Base-by-base conservation (phyloP, 2,888 invertebrate species). In the Tromatobia lineatoria region DNA sequence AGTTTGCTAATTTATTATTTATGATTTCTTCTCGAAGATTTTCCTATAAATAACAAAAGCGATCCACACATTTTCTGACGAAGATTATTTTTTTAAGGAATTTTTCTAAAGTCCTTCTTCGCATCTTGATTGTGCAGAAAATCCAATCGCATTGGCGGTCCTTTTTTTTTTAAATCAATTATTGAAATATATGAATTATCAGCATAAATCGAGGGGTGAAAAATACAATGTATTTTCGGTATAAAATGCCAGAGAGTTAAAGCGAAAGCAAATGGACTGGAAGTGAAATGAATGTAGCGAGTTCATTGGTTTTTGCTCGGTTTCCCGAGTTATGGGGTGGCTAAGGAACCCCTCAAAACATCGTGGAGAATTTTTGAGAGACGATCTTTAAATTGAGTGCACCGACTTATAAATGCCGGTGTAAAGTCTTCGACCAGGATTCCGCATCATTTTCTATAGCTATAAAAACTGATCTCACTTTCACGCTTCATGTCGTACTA, bases 301-400 rank as follows among this genome's bases (percentile, higher is more conserved):
- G 67, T 77, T 81, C 87, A 83, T 73, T 74, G 71, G 71, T 61
- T 54, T 75, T 47, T 42, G 45, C 42, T 67, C 67, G 18, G 29
- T 13, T 18, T 45, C 11, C 77, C 83, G 73, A 76, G 75, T 71
- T 73, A 34, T 54, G 42, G 84, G 86, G 86, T 84, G 87, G 34
- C 57, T 70, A 42, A 52, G 82, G 38, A 78, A 86, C 86, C 89
- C 90, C 90, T 84, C 86, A 78, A 11, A 42, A 81, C 77, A 59
- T 38, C 52, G 64, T 18, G 57, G 20, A 82, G 82, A 54, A 71
- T 85, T 85, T 88, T 71, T 64, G 34, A 80, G 88, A 85, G 87
- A 88, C 89, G 90, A 91, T 90, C 91, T 93, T 93, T 90, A 93
- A 93, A 93, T 93, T 91, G 91, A 92, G 92, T 92, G 91, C 90